phyloP scores from a whole-genome alignment of 53 echinoderm and acorn worm genomes.

The Echinometra lucunter region DNA sequence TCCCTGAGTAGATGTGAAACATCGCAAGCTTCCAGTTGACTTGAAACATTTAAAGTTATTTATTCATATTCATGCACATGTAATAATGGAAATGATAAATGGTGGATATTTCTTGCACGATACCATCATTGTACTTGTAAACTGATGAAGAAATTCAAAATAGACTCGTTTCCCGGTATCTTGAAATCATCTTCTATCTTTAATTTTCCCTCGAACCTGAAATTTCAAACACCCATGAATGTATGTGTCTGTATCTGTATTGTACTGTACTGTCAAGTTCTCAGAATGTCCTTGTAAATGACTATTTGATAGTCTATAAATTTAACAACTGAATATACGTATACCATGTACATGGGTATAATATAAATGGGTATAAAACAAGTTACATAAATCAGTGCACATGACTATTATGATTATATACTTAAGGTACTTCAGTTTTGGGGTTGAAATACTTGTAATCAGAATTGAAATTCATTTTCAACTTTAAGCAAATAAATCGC shows the following conservation, averaged over 20 bases:
- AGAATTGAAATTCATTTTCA: not conserved
- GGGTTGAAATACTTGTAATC: not conserved
- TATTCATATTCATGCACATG: not conserved
- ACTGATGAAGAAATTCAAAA: no score
- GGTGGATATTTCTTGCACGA: not conserved
- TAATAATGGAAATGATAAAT: not conserved
- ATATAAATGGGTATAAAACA: no score
- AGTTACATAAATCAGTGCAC: no score
- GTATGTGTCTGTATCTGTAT: not conserved
- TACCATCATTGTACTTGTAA: not conserved
- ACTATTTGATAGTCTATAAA: not conserved
- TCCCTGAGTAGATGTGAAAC: no score
- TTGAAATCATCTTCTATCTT: not conserved
- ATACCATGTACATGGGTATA: no score
- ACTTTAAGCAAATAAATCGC: not conserved
- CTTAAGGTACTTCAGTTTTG: not conserved
- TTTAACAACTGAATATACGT: not conserved
- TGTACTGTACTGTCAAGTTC: not conserved
- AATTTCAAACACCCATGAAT: not conserved
- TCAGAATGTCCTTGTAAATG: not conserved
- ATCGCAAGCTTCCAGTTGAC: no score
- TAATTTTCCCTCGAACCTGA: not conserved
- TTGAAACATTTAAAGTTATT: no score
- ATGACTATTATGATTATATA: no score
- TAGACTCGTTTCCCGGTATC: no score